Evolutionary conservation across 2,888 invertebrate species (phyloP).

Genomic region (Epistrophe eligans): DNA sequence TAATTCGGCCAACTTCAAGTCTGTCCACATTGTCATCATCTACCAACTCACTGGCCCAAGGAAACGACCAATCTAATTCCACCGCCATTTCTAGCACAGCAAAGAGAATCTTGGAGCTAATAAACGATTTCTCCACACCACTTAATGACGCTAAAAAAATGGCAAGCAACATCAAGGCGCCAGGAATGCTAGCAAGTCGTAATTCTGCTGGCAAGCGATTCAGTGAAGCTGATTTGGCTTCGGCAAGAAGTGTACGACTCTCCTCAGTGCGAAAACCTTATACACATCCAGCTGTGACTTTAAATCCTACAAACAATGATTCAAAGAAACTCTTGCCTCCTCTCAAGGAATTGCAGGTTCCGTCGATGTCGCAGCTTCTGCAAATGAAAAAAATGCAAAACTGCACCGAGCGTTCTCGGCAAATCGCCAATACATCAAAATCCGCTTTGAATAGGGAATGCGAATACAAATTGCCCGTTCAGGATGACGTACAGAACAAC

Average conservation of each 20-base stretch:
- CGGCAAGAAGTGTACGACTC: conserved; percentile 78
- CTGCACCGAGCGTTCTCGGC: conserved; percentile 85
- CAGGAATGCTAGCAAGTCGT: conserved; percentile 73
- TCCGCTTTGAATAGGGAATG: conserved; percentile 60
- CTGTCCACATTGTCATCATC: conserved; percentile 80
- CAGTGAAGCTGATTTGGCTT: conserved; percentile 78
- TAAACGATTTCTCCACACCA: conserved; percentile 93
- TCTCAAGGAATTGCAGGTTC: conserved; percentile 85
- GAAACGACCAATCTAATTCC: conserved; percentile 63
- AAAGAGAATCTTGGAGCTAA: conserved; percentile 90
- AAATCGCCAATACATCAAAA: conserved; percentile 84
- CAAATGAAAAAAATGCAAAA: conserved; percentile 87
- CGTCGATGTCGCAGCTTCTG: conserved; percentile 87
- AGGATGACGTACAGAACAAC: conserved; percentile 15
- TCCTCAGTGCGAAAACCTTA: conserved; percentile 79
- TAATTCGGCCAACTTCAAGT: conserved; percentile 81
- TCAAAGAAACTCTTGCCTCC: conserved; percentile 74
- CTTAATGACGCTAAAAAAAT: conserved; percentile 91
- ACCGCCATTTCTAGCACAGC: conserved; percentile 86
- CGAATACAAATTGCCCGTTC: conserved; percentile 77
- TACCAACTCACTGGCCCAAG: conserved; percentile 77
- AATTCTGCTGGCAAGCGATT: conserved; percentile 77
- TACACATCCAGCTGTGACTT: conserved; percentile 78
- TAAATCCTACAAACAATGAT: conserved; percentile 68
- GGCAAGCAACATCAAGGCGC: conserved; percentile 84